phyloP scores from a whole-genome alignment of 1,140 invertebrate genomes.

The Drosophila equinoxialis region DNA sequence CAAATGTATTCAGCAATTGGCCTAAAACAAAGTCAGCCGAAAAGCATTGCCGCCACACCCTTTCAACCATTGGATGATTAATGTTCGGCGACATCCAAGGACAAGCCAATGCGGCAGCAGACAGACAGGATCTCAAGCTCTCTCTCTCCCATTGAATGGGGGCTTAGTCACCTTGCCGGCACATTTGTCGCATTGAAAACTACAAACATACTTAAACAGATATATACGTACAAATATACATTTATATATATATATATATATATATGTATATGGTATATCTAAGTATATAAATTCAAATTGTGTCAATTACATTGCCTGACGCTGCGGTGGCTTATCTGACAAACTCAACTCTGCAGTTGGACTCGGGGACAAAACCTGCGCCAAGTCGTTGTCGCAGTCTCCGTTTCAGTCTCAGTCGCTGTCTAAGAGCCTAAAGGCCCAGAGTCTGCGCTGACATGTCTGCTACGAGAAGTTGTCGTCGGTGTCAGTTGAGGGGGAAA shows the following conservation, averaged over 20 bases:
- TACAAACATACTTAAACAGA: background rate
- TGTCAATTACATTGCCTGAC: slow-evolving; percentile 71
- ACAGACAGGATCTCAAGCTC: slow-evolving; percentile 20
- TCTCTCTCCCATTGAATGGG: slow-evolving; percentile 15
- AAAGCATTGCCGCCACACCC: slow-evolving; percentile 47
- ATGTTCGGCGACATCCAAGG: slow-evolving; percentile 73
- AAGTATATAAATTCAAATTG: slow-evolving; percentile 78
- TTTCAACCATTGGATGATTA: slow-evolving; percentile 65
- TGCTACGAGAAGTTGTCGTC: slow-evolving; percentile 35
- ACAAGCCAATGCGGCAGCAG: slow-evolving; percentile 36
- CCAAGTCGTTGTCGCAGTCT: slow-evolving; percentile 31
- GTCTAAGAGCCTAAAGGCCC: slow-evolving; percentile 23
- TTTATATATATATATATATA: slow-evolving; percentile 9
- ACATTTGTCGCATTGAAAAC: slow-evolving; percentile 61
- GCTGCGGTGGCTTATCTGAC: slow-evolving; percentile 55
- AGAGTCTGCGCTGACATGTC: slow-evolving; percentile 29
- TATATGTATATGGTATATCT: slow-evolving; percentile 23
- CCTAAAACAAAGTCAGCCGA: slow-evolving; percentile 44
- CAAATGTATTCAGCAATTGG: slow-evolving; percentile 53
- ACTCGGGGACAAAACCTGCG: slow-evolving; percentile 58
- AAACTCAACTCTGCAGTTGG: slow-evolving; percentile 44
- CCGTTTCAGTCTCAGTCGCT: too few relatives aligned
- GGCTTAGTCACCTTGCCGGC: slow-evolving; percentile 68
- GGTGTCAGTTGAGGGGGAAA: slow-evolving; percentile 36
- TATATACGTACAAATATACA: slow-evolving; percentile 9